Evolutionary conservation across 92 coral and sea anemone species (phyloP), one percentile per base, ranked within the genome.

Genomic region (Nematostella vectensis): DNA sequence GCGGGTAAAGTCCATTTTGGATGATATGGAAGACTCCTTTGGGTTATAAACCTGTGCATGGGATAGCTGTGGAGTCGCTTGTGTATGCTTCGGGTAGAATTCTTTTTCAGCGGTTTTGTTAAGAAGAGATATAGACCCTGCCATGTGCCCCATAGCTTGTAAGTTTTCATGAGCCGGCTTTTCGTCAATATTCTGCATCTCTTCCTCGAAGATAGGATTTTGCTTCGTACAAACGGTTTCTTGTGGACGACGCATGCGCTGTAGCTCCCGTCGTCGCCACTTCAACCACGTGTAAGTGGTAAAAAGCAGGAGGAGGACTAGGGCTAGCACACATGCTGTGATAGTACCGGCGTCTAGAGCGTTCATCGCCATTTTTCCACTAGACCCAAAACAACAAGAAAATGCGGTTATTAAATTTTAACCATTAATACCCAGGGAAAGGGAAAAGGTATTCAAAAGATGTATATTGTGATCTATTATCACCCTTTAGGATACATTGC

Each of bases 281-380:
- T 64, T 64, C n/a, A 37, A 9, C 70, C 70, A 64, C 9, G 70
- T 64, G 17, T 33, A 28, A 1, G 39, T 0, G 20, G 11, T 8
- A 37, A 64, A 53, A 9, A 9, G 25, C 11, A 53, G 16, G 16
- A 64, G 61, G 10, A 64, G 50, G n/a, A 64, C 60, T 16, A 64
- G 21, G 16, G 70, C 70, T 27, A 53, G 21, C 3, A 16, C 70
- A 33, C 50, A 52, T 0, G 54, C 60, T 13, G 51, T 13, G 31
- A 64, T 26, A 0, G 70, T 53, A 11, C 61, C 53, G 18, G 61
- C 61, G 3, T 64, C 61, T 25, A 25, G 4, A 9, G 60, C 25
- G n/a, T 53, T 37, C 70, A 64, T 64, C n/a, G n/a, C n/a, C n/a
- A n/a, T n/a, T n/a, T n/a, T n/a, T n/a, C n/a, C n/a, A n/a, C n/a